Base-by-base conservation (phyloP, 2,113 vertebrate genomes). In the Terrapene triunguis region DNA sequence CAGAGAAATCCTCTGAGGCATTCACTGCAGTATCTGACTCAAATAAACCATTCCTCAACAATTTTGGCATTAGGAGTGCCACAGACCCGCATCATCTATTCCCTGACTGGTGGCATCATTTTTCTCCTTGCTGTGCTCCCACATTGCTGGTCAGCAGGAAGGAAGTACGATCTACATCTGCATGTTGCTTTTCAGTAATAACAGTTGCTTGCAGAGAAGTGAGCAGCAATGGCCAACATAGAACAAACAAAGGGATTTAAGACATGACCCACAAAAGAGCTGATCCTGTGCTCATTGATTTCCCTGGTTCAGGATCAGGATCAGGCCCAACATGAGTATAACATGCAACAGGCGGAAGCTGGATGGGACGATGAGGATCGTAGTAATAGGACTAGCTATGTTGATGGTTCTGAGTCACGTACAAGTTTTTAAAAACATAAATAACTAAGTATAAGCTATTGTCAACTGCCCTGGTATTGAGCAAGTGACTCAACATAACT, bases 61-160 rank as follows among this genome's bases (percentile, higher is more conserved):
- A 22, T 6, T 17, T 32, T 42, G 74, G 74, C 12, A 29, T 11
- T n/a, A 65, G 12, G 35, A 62, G 17, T 32, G 62, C 79, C 59
- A 48, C 25, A 22, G 48, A n/a, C 24, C 51, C 50, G 44, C 25
- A 78, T 27, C 12, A 62, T 25, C 9, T 48, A 51, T 55, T 35
- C 35, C 13, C 76, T 83, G 54, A 55, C 38, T 32, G n/a, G 42
- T 38, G 55, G 29, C 42, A 82, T 44, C 35, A 48, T 50, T 85
- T 72, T 69, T 69, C 22, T n/a, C 19, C 44, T 35, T 65, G 62
- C 62, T 35, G 32, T 65, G 51, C 24, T 17, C 69, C 74, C 83
- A 72, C 35, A 82, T 8, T 89, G 95, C 84, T 93, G 84, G 94
- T 48, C 80, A 85, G 82, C 35, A 89, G 90, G 53, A 94, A 29